These are phyloP conservation scores for Cybosia mesomella DNA, from an alignment of 2,888 invertebrate genomes.

Conservation along the genomic window DNA sequence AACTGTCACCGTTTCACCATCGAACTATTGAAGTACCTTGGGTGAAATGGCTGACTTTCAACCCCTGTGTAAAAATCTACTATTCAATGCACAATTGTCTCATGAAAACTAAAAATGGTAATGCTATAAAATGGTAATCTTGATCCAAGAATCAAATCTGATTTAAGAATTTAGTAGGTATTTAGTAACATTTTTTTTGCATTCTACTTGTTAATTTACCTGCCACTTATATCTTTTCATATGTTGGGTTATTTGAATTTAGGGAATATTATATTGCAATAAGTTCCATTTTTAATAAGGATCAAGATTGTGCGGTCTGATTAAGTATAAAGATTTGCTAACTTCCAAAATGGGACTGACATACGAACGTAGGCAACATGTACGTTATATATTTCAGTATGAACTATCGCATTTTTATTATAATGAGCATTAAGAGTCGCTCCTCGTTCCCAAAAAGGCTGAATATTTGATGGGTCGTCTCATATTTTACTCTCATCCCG, in stretches of 20 bases:
- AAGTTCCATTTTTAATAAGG: conserved; percentile 19
- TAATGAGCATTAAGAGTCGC: conserved; percentile 81
- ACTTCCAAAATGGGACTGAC: conserved; percentile 67
- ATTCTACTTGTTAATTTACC: background rate
- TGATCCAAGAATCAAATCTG: no score
- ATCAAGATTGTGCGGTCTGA: conserved; percentile 50
- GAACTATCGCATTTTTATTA: conserved; percentile 85
- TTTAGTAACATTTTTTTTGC: background rate
- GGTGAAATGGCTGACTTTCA: no score
- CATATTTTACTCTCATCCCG: conserved; percentile 82
- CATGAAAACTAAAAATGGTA: background rate
- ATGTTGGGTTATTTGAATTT: background rate
- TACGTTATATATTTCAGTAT: conserved; percentile 71
- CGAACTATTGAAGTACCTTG: no score
- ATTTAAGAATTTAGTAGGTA: background rate
- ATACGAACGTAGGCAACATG: conserved; percentile 60
- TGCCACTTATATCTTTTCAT: background rate
- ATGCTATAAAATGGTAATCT: no score
- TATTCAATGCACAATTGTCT: background rate
- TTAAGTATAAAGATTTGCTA: conserved; percentile 50
- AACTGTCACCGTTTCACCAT: no score
- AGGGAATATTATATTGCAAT: background rate
- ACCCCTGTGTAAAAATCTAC: no score
- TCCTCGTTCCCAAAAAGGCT: conserved; percentile 75
- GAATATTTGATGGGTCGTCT: conserved; percentile 82